Evolutionary conservation across 2,113 vertebrate genomes (phyloP).

Genomic region (Nyctereutes procyonoides): DNA sequence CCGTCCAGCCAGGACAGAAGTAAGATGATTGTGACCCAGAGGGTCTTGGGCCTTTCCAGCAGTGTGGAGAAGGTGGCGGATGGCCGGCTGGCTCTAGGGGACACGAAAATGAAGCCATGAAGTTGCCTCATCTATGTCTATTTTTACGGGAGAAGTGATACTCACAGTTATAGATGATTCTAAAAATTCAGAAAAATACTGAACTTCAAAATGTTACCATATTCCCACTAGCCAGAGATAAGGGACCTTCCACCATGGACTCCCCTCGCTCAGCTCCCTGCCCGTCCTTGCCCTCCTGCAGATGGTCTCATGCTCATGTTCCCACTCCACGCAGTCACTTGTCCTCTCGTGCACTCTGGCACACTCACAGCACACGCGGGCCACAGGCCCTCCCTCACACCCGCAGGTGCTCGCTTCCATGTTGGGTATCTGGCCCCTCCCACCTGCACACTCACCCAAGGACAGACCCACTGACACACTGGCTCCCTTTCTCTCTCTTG

Average conservation of each 20-base stretch:
- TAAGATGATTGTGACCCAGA: not conserved
- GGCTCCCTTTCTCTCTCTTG: not conserved
- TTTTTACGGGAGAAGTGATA: not conserved
- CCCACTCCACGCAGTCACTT: not conserved
- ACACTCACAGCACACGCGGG: not conserved
- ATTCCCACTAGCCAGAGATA: not conserved
- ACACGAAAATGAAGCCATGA: not conserved
- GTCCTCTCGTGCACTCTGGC: not conserved
- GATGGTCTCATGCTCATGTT: rapidly evolving
- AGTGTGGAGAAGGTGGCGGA: not conserved
- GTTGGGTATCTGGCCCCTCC: not conserved
- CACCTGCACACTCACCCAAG: rapidly evolving
- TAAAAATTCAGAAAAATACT: not conserved
- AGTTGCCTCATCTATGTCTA: not conserved
- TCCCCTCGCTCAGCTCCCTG: rapidly evolving
- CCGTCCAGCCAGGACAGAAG: not conserved
- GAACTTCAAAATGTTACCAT: not conserved
- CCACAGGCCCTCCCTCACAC: not conserved
- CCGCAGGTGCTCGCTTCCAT: not conserved
- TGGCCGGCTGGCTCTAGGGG: not conserved
- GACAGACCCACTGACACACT: not conserved
- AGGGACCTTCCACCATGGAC: rapidly evolving
- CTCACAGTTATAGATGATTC: not conserved
- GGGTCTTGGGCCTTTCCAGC: not conserved
- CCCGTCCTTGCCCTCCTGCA: not conserved